Base-by-base conservation (phyloP, 64 coral and sea anemone genomes). In the Stichodactyla helianthus region DNA sequence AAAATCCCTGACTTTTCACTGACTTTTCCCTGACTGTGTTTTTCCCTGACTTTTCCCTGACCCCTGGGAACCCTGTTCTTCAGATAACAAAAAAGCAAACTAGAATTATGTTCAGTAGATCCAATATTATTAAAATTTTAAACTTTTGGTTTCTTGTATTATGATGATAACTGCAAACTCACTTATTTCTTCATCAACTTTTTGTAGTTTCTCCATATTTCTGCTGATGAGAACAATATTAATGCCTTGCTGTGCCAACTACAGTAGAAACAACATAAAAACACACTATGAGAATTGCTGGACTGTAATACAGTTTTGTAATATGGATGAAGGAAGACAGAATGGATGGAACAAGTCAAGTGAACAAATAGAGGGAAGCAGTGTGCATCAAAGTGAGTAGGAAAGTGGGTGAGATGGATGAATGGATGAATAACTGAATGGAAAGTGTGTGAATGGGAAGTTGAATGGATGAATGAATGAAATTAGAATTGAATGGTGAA, bases 221-320 rank as follows among this genome's bases (percentile, higher is more conserved):
- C 94, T 89, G 78, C 94, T 97, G 51, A 97, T 87, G 50, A 97
- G 82, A 6, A 97, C 91, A 23, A 97, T 26, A 68, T 97, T 97
- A 26, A 97, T 90, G 9, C 94, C 91, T 86, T 97, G 91, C 23
- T 53, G 77, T 83, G 93, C 93, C 6, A 95, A 77, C 90, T 95
- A 79, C 14, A 79, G 35, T 44, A 44, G 14, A 58, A 9, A 58
- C 55, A 74, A 22, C 25, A 74, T 31, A 81, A 50, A 52, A 19
- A 81, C 14, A 51, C 13, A 81, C 78, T 53, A 52, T 52, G 6
- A 81, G 17, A 52, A 13, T 5, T 58, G 55, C 14, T 58, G 8
- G 14, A 11, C 14, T 58, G 8, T 11, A 11, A 11, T 58, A 5
- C 0, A 11, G 8, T 58, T 58, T 58, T 15, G 14, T 58, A 58